Conservation (phyloP, 2,888 invertebrate genomes). For the Spisula solida region DNA sequence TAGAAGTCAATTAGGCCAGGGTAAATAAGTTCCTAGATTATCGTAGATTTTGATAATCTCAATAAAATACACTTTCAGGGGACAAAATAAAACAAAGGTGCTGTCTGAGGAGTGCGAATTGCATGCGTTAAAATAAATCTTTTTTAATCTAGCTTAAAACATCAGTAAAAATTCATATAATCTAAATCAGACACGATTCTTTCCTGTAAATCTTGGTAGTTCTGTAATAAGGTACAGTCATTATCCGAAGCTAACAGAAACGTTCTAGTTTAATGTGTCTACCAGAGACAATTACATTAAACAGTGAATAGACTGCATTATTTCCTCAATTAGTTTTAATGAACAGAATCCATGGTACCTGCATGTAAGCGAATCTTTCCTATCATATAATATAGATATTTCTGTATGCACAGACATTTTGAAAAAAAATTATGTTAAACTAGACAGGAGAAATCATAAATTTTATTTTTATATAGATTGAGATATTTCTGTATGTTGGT, state of each 20-base stretch:
- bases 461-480: neutral
- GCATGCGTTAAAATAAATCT: too few species aligned
- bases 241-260: neutral
- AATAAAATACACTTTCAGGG: too few species aligned
- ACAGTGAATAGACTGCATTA: neutral
- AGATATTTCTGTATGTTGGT: too few species aligned
- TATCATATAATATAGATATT: neutral
- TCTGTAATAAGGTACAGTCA: neutral
- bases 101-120: too few species aligned
- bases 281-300: slow-evolving; percentile 20
- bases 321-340: slow-evolving; percentile 18
- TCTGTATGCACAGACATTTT: neutral
- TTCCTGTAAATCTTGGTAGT: neutral
- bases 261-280: slow-evolving; percentile 9
- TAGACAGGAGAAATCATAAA: neutral
- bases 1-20: too few species aligned
- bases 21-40: too few species aligned
- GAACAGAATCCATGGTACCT: neutral
- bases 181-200: neutral
- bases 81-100: too few species aligned
- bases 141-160: too few species aligned
- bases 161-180: neutral
- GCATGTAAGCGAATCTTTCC: neutral
- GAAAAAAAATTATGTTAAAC: neutral
- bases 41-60: too few species aligned